A percentile compares a stretch with the other conserved stretches of the same genome.
phyloP scores from a whole-genome alignment of 37 sponge, comb jelly and placozoan genomes.

The Geodia barretti region DNA sequence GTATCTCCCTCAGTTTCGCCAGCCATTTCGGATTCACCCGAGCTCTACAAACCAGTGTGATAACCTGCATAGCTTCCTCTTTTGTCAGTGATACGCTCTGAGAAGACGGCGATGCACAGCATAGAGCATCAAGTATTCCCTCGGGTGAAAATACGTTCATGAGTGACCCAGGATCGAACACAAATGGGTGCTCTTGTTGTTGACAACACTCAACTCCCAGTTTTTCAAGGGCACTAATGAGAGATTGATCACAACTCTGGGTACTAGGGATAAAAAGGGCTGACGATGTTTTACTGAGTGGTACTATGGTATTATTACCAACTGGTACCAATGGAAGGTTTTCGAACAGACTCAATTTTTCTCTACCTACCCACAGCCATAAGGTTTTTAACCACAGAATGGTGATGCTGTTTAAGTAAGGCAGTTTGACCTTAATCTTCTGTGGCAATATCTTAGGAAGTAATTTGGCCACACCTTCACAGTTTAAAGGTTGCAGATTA shows the following conservation, averaged over 20 bases:
- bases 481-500: slow-evolving; percentile 10
- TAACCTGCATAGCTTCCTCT: slow-evolving; percentile 23
- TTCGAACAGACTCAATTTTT: background rate
- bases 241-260: background rate
- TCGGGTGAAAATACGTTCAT: background rate
- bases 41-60: background rate
- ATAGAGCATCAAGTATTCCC: slow-evolving; percentile 16
- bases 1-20: background rate
- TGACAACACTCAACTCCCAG: background rate
- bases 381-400: slow-evolving; percentile 19
- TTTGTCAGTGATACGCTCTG: background rate
- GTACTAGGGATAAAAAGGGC: background rate
- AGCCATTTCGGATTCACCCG: background rate
- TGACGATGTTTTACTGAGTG: background rate
- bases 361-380: slow-evolving; percentile 33
- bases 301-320: background rate
- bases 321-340: slow-evolving; percentile 14
- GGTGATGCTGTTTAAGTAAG: background rate
- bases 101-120: background rate
- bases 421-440: background rate
- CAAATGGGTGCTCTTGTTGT: background rate
- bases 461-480: background rate
- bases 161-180: background rate
- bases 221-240: background rate
- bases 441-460: slow-evolving; percentile 1